Base-by-base conservation (phyloP, 1,140 invertebrate genomes). In the Drosophila willistoni region DNA sequence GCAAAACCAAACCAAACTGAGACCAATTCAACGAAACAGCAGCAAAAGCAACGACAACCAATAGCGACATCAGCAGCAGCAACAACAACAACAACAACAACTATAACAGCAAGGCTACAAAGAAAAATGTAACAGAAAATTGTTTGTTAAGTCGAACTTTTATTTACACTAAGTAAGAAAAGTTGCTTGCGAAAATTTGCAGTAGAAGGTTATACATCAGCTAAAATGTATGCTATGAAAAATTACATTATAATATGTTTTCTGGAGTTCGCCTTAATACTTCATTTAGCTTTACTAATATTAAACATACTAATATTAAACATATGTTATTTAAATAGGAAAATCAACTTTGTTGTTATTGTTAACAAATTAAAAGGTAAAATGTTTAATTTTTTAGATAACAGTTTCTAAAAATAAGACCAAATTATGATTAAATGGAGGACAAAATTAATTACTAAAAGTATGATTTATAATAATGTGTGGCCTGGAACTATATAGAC, bases 21-120 rank as follows among this genome's bases (percentile, higher is more conserved):
- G 36, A 77, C 68, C 68, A 71, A 78, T 71, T 66, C 71, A 54
- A 64, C 51, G 64, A 77, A 29, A 54, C 22, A 69, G 61, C 57
- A 61, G 55, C 42, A 62, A 34, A 36, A 60, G 13, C 14, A 44
- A 61, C 29, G 34, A 12, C 22, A 68, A 29, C 44, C 56, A 67
- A 68, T 64, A 65, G 64, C 19, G 56, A 44, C 64, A 25, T 33
- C 33, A 33, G 55, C 65, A 25, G 36, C 68, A 39, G 22, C 57
- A 56, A 39, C 47, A 36, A 36, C 34, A 36, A 12, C 34, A 36
- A 36, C 12, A n/a, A n/a, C 57, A 56, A 39, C 47, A 36, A 36
- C 34, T n/a, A n/a, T n/a, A 36, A 12, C 34, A 36, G 12, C 12
- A 12, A 12, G 36, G 12, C 3, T 9, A 9, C 7, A 61, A 17